These are phyloP conservation scores for Cordilura impudica DNA, from an alignment of 2,888 invertebrate species.

Conservation along the genomic window DNA sequence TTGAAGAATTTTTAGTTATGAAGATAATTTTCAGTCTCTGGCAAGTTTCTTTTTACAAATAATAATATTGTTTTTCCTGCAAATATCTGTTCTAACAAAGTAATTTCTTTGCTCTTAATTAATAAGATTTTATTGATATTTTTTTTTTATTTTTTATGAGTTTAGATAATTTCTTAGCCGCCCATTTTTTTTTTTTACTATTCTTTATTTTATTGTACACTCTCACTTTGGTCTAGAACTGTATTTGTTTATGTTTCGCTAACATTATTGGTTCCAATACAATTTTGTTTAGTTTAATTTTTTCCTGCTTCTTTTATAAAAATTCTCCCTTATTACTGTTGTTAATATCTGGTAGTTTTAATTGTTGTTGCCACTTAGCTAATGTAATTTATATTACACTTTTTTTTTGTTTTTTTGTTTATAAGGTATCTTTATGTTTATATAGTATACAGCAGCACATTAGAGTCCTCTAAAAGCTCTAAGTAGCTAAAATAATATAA, in stretches of 20 bases:
- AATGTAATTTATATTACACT: slow-evolving; percentile 48
- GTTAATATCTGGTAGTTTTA: slow-evolving; percentile 26
- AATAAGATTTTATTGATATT: no score
- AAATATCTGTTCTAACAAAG: no score
- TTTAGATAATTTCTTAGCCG: no score
- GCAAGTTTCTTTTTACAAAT: no score
- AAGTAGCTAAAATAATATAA: slow-evolving; percentile 35
- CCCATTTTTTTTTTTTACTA: no score
- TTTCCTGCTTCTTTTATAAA: not conserved
- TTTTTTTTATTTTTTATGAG: no score
- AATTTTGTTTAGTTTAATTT: not conserved
- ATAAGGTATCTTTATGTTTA: slow-evolving; percentile 28
- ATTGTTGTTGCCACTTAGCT: slow-evolving; percentile 53
- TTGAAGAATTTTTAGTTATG: no score
- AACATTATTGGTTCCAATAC: not conserved
- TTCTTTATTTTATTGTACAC: no score
- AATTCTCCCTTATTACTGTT: slow-evolving; percentile 2
- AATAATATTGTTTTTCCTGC: no score
- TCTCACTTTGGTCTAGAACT: no score
- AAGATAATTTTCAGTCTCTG: no score
- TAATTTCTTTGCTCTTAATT: no score
- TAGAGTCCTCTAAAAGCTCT: slow-evolving; percentile 35
- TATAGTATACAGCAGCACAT: slow-evolving; percentile 15
- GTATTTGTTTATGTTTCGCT: not conserved
- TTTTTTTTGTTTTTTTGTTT: slow-evolving; percentile 5